These are phyloP conservation scores for Montipora cactus DNA, from an alignment of 64 coral and sea anemone species.

Conservation along the genomic window DNA sequence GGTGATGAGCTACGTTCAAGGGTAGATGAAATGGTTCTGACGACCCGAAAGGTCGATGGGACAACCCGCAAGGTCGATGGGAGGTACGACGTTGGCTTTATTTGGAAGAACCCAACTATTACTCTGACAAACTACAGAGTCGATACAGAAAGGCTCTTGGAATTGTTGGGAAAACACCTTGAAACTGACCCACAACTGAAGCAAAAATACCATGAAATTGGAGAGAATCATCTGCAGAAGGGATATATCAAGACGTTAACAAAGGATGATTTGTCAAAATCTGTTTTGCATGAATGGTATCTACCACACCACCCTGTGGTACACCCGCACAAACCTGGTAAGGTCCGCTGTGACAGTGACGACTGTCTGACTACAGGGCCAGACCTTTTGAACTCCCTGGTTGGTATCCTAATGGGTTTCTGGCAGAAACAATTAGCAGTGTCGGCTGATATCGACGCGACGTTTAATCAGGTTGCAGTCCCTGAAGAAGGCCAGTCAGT, in stretches of 20 bases:
- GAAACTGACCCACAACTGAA: neutral
- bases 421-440: neutral
- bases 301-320: neutral
- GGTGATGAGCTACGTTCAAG: too few species aligned
- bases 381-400: conserved; percentile 40
- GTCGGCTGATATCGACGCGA: conserved; percentile 19
- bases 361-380: neutral
- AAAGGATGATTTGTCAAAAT: neutral
- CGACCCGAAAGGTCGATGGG: too few species aligned
- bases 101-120: too few species aligned
- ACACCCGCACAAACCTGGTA: conserved; percentile 43
- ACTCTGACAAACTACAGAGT: too few species aligned
- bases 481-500: conserved; percentile 17
- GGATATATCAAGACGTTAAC: neutral
- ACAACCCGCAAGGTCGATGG: too few species aligned
- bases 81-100: too few species aligned
- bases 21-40: too few species aligned
- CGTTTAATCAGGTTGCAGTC: conserved; percentile 33
- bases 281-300: too few species aligned
- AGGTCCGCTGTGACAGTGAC: conserved; percentile 13
- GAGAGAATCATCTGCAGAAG: too few species aligned
- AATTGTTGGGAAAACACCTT: too few species aligned
- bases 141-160: too few species aligned
- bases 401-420: conserved; percentile 56
- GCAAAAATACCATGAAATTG: too few species aligned